phyloP scores from a whole-genome alignment of 2,797 vertebrate species.

The Phyllotis vaccarum region DNA sequence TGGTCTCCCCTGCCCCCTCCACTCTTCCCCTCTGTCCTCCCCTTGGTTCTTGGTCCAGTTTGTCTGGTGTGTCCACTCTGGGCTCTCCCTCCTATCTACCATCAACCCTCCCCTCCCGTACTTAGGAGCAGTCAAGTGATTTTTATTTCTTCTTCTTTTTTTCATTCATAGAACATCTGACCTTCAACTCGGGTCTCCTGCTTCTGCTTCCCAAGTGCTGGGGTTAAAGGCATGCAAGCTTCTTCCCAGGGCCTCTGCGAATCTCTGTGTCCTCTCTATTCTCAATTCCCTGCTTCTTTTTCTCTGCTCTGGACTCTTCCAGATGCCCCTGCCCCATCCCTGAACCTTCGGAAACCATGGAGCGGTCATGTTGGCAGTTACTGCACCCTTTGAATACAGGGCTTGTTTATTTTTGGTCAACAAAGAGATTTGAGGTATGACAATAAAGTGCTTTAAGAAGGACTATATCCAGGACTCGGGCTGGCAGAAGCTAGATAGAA shows the following conservation, averaged over 20 bases:
- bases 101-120: not conserved
- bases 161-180: not conserved
- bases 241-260: too few species aligned
- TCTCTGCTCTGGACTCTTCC: not conserved
- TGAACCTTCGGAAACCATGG: not conserved
- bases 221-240: not conserved
- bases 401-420: slow-evolving; percentile 18
- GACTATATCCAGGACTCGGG: not conserved
- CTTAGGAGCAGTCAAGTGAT: not conserved
- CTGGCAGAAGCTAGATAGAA: not conserved
- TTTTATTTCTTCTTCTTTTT: not conserved
- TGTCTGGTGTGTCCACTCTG: not conserved
- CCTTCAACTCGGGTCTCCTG: not conserved
- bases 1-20: not conserved
- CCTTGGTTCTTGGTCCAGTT: not conserved
- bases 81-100: not conserved
- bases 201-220: not conserved
- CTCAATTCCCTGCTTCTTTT: too few species aligned
- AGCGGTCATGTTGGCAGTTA: not conserved
- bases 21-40: too few species aligned
- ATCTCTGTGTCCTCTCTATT: not conserved
- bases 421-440: not conserved
- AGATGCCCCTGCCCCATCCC: not conserved
- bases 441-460: not conserved
- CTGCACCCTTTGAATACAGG: not conserved